phyloP scores from a whole-genome alignment of 2,113 vertebrate genomes.

The Cnemophilus loriae region DNA sequence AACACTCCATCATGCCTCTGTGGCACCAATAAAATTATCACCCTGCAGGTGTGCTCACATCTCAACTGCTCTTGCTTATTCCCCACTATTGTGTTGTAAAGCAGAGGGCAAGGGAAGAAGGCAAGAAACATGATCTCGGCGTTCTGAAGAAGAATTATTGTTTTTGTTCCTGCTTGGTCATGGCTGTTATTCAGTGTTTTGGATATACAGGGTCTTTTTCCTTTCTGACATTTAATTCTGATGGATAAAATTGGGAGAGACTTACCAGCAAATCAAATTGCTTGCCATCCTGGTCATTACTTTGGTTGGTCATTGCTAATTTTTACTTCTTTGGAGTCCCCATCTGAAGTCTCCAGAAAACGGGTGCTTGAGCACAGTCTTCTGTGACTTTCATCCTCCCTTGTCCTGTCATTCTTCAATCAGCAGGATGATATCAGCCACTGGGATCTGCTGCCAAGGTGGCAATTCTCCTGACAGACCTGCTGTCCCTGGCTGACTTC shows the following conservation, averaged over 20 bases:
- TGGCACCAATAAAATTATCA: not conserved
- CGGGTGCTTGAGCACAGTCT: not conserved
- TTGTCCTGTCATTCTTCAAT: not conserved
- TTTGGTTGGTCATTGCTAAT: not conserved
- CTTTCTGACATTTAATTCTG: not conserved
- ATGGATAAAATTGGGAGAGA: not conserved
- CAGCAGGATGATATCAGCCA: not conserved
- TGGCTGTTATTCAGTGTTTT: not conserved
- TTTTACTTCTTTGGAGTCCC: not conserved
- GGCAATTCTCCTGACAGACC: not conserved
- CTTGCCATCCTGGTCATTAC: not conserved
- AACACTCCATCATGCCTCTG: not conserved
- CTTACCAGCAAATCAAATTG: not conserved
- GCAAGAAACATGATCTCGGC: not conserved
- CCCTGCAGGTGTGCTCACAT: not conserved
- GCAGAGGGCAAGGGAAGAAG: not conserved
- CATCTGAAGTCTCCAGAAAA: not conserved
- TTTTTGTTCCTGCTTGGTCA: not conserved
- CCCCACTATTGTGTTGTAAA: not conserved
- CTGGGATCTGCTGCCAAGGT: not conserved
- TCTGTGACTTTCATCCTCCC: not conserved
- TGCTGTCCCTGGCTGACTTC: not conserved
- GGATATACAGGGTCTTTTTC: rapidly evolving
- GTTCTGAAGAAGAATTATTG: not conserved
- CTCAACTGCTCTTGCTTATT: not conserved